These are phyloP conservation scores for Lasioglossum villosulum DNA, from an alignment of 2,888 invertebrate species.

Conservation along the genomic window DNA sequence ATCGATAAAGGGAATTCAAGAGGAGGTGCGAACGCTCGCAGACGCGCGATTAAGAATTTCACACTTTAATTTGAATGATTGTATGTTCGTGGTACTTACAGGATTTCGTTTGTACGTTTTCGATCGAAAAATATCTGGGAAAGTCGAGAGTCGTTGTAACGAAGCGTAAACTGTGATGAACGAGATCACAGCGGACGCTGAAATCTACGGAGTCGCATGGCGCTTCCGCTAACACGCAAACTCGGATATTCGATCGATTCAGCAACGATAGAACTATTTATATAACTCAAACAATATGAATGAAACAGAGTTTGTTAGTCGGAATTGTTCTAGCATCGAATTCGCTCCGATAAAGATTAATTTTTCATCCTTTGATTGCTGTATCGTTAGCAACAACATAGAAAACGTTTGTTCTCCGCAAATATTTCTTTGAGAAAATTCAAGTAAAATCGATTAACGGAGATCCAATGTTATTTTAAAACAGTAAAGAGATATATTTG, in stretches of 20 bases:
- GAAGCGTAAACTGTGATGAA: slow-evolving; percentile 32
- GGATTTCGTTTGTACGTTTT: too few species aligned
- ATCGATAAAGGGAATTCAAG: background rate
- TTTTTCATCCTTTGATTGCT: background rate
- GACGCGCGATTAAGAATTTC: background rate
- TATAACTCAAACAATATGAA: slow-evolving; percentile 61
- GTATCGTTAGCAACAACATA: background rate
- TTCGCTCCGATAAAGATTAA: background rate
- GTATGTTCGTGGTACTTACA: slow-evolving; percentile 29
- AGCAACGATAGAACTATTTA: slow-evolving; percentile 65
- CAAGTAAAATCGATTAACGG: background rate
- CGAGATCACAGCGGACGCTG: slow-evolving; percentile 50
- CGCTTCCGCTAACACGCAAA: slow-evolving; percentile 67
- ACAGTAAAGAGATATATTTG: too few species aligned
- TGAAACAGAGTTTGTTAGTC: slow-evolving; percentile 41
- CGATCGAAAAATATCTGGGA: background rate
- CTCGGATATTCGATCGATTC: slow-evolving; percentile 72
- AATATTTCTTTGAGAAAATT: background rate
- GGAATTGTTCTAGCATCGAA: slow-evolving; percentile 11
- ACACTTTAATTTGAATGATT: too few species aligned
- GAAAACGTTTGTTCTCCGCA: background rate
- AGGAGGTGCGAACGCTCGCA: background rate
- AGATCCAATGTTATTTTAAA: background rate
- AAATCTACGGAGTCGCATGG: slow-evolving; percentile 61
- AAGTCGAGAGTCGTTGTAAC: background rate